Evolutionary conservation across 2,888 invertebrate species (phyloP).

Genomic region (Eupithecia subumbrata): DNA sequence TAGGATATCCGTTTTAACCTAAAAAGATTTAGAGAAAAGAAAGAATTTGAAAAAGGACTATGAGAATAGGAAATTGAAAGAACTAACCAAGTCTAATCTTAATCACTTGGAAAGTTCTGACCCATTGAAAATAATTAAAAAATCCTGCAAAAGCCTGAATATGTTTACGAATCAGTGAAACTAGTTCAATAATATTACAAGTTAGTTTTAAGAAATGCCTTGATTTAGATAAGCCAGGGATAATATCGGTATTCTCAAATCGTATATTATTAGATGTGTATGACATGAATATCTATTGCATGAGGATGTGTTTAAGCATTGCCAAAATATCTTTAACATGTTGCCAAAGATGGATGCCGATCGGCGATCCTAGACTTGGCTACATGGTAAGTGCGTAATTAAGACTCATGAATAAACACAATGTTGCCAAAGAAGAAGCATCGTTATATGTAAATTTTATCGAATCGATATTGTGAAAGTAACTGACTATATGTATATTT

Average conservation of each 20-base stretch:
- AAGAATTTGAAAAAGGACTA: not conserved
- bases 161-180: not conserved
- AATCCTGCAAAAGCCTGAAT: not conserved
- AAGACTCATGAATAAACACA: not conserved
- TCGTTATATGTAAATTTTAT: not conserved
- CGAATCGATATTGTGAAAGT: not conserved
- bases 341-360: constrained; percentile 26
- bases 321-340: not conserved
- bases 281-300: constrained; percentile 14
- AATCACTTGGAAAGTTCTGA: not conserved
- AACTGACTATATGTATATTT: not conserved
- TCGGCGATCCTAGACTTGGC: constrained; percentile 22
- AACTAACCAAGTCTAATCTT: not conserved
- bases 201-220: not conserved
- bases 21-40: not conserved
- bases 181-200: not conserved
- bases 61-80: not conserved
- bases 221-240: not conserved
- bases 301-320: not conserved
- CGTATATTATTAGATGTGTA: not conserved
- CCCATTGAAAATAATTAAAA: not conserved
- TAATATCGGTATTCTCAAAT: not conserved
- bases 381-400: not conserved
- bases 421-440: not conserved
- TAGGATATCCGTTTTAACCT: constrained; percentile 50